Conservation (phyloP, 1,140 invertebrate species). For the Sipha flava region DNA sequence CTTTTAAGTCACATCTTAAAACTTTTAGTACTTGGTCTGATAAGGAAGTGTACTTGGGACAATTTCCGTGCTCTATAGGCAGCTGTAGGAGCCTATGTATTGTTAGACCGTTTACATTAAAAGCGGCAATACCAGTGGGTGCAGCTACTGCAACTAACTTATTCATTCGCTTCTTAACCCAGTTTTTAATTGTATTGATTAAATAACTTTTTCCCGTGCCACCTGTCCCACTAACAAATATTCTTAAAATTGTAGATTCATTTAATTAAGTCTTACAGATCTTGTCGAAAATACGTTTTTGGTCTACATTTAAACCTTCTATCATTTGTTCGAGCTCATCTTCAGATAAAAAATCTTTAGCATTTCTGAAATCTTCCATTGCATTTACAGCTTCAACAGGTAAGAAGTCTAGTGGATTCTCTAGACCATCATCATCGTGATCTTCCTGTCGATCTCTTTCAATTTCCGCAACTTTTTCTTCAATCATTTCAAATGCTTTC, state of each 20-base stretch:
- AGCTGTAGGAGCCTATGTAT: constrained; percentile 38
- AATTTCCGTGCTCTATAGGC: constrained; percentile 37
- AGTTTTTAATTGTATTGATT: constrained; percentile 35
- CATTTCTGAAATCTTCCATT: neutral
- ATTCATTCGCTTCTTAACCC: constrained; percentile 32
- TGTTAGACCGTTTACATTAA: constrained; percentile 38
- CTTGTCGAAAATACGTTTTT: too few relatives aligned
- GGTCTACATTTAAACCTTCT: too few relatives aligned
- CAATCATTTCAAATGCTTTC: constrained; percentile 7
- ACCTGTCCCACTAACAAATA: constrained; percentile 30
- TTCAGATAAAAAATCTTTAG: too few relatives aligned
- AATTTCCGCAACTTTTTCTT: neutral
- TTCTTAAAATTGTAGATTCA: neutral
- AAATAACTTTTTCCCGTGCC: constrained; percentile 39
- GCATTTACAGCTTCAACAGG: constrained; percentile 8
- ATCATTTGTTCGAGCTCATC: too few relatives aligned
- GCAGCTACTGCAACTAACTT: constrained; percentile 38
- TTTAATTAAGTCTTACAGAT: neutral
- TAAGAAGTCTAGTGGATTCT: neutral
- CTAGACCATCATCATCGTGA: neutral
- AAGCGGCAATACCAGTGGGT: constrained; percentile 39
- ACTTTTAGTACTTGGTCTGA: constrained; percentile 37
- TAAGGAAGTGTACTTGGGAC: constrained; percentile 35
- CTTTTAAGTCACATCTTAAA: constrained; percentile 36
- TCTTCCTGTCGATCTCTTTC: neutral